Base-by-base conservation (phyloP, 1,140 invertebrate species). In the Heterodera schachtii region DNA sequence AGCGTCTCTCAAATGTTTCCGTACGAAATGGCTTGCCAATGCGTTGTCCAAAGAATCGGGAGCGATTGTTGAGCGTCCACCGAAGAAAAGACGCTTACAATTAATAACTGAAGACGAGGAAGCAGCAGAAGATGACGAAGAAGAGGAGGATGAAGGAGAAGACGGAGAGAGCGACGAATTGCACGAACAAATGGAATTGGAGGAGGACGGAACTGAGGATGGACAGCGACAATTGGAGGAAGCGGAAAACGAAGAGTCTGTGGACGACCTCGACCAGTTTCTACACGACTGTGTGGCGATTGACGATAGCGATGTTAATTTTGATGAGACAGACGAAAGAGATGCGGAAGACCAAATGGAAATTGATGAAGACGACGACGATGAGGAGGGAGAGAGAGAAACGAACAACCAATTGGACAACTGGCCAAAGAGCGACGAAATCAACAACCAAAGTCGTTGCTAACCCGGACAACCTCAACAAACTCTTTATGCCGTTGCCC, bases 261-360 rank as follows among this genome's bases (percentile, higher is more conserved):
- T 66, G 1, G 93, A 43, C 92, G 71, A 66, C 41, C 57, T 84
- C 7, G 91, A 92, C 0, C 91, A 90, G n/a, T 89, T 93, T 0
- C 93, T 93, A 82, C 91, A 93, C 81, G 92, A 93, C 85, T 91
- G 94, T 44, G 89, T 92, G 1, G 91, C 91, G 71, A 88, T 94
- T 0, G 91, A 92, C 69, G 91, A 92, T 31, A 91, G 93, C 69
- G 94, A 94, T 86, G 93, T 93, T 77, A 92, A 93, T 81, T 88
- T 93, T 70, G 94, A 90, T 70, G 84, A 79, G 3, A 90, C 93
- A 74, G 93, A 94, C 76, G 91, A 95, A 3, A 94, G 95, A 86
- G 89, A 93, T 69, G 94, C 90, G 69, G 84, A 81, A 3, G 90
- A 93, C 71, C 93, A 94, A 79, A 91, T 95, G 3, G 94, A 86